Conservation (phyloP, 2,888 invertebrate species). For the Drosophila sordidapex region DNA sequence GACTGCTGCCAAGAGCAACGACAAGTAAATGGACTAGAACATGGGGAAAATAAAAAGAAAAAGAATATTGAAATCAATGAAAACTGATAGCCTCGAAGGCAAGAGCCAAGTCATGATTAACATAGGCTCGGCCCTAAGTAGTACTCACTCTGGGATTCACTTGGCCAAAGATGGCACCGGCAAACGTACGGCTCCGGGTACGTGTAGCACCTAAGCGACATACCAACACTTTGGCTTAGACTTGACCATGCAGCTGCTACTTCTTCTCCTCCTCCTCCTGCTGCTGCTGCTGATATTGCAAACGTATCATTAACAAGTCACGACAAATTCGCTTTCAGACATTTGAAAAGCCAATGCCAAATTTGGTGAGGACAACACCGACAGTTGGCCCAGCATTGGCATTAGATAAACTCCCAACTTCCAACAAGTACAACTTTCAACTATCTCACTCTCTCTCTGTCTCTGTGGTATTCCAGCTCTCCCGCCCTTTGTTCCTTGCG, state of each 20-base stretch:
- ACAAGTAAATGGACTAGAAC: slow-evolving; percentile 26
- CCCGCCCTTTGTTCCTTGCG: slow-evolving; percentile 32
- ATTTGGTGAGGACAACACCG: slow-evolving; percentile 71
- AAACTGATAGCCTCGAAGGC: slow-evolving; percentile 77
- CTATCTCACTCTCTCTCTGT: neutral
- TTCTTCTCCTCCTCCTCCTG: neutral
- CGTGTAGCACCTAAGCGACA: slow-evolving; percentile 74
- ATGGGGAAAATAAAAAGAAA: slow-evolving; percentile 26
- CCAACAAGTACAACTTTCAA: slow-evolving; percentile 29
- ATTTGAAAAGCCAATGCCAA: slow-evolving; percentile 76
- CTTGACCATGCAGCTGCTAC: slow-evolving; percentile 32
- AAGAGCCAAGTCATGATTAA: slow-evolving; percentile 69
- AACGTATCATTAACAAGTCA: slow-evolving; percentile 83
- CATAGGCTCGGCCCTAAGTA: slow-evolving; percentile 66
- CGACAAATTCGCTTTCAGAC: slow-evolving; percentile 81
- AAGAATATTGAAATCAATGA: slow-evolving; percentile 75
- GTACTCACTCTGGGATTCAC: slow-evolving; percentile 19
- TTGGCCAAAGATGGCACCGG: slow-evolving; percentile 73
- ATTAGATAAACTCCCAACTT: slow-evolving; percentile 71
- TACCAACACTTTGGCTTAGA: slow-evolving; percentile 72
- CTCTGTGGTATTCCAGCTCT: neutral
- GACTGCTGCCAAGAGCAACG: slow-evolving; percentile 7
- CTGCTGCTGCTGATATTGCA: slow-evolving; percentile 17
- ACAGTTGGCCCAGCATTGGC: slow-evolving; percentile 53
- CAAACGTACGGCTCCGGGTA: slow-evolving; percentile 7